Conservation (phyloP, 2,888 invertebrate genomes). For the Carterocephalus palaemon region DNA sequence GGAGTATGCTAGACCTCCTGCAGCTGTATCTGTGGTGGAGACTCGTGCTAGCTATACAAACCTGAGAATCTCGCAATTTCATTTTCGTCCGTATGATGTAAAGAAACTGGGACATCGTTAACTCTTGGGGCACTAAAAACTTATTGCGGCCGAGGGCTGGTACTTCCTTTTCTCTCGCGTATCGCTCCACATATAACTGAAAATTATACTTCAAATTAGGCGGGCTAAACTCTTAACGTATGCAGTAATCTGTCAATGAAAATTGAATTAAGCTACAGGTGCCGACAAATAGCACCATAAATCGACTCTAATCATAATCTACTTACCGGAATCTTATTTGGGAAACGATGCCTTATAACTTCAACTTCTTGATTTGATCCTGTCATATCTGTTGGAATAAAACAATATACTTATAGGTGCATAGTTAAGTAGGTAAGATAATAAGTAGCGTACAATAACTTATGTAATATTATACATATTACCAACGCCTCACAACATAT, state of each 20-base stretch:
- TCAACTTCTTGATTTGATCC: constrained; percentile 80
- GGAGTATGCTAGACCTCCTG: no score
- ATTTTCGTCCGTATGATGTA: constrained; percentile 83
- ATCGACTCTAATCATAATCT: background rate
- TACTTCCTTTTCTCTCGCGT: constrained; percentile 84
- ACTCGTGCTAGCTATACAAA: no score
- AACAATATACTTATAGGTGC: background rate
- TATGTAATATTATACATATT: no score
- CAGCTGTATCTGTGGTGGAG: no score
- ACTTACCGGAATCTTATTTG: constrained; percentile 89
- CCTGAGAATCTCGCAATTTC: constrained; percentile 70
- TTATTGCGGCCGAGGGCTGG: constrained; percentile 89
- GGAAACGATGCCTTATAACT: constrained; percentile 85
- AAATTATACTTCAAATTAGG: constrained; percentile 30
- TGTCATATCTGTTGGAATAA: constrained; percentile 39
- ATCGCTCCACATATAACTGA: constrained; percentile 89
- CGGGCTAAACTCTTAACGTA: no score
- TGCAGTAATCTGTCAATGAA: no score
- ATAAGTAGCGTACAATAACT: no score
- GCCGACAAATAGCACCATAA: no score
- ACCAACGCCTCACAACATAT: no score
- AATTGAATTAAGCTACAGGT: no score
- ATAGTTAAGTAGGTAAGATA: no score
- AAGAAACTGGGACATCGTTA: constrained; percentile 92
- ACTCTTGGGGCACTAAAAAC: constrained; percentile 91